Evolutionary conservation across 1,140 invertebrate genomes (phyloP), one percentile per base, ranked within the genome.

Genomic region (Caenorhabditis brenneri): DNA sequence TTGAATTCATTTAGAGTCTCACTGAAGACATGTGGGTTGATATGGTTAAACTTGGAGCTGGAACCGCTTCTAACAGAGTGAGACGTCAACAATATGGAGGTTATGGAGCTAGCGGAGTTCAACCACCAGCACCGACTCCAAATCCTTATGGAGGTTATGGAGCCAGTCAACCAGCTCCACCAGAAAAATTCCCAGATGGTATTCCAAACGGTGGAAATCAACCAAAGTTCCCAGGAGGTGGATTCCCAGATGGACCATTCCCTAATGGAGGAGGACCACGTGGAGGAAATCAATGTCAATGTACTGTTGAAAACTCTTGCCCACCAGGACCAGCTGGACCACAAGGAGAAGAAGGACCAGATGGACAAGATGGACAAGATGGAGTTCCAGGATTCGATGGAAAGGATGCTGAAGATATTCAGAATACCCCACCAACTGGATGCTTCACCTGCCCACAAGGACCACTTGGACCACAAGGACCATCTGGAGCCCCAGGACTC

Each of bases 361-460:
- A 87, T 69, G 88, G 88, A 48, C 78, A 46, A 12, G 84, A 80
- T 58, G 88, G 88, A 29, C 46, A 83, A 15, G 74, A 85, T 16
- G 88, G 88, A 80, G 60, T 80, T 16, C 81, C 86, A 33, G 88
- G 88, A 16, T 42, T 81, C 46, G 79, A 88, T 27, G 88, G 88
- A 39, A 49, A 81, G 22, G 53, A 89, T 78, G 88, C 88, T 5
- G 88, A 88, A 36, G 85, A 88, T 55, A 36, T 87, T 19, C 80
- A 80, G 33, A 80, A 83, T 19, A 80, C 87, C 42, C 39, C 42
- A 39, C 86, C 82, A 51, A 80, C 87, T 55, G 87, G 86, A 48
- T 88, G 88, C 81, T 88, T 89, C 86, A 88, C 80, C 29, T 88
- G 88, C 84, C 88, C 88, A 42, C 51, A 84, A 33, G 88, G 88